phyloP scores from a whole-genome alignment of 2,888 invertebrate species.

The Chaetogeoica ovagalla region DNA sequence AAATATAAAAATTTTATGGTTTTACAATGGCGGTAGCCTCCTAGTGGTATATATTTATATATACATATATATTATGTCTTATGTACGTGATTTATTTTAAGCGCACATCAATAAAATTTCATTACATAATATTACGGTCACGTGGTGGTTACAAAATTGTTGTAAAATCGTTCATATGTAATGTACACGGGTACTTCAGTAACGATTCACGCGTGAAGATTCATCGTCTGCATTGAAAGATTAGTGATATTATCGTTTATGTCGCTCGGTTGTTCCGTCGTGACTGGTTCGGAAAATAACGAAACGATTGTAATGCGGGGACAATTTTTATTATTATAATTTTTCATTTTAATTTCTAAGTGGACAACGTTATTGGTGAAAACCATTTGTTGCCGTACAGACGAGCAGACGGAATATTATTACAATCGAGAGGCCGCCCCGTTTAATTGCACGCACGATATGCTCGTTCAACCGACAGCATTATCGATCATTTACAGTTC shows the following conservation, averaged over 20 bases:
- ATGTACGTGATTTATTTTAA: no score
- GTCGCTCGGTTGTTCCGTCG: conserved; percentile 14
- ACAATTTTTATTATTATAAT: not conserved
- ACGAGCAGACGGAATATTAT: conserved; percentile 18
- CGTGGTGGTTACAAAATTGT: not conserved
- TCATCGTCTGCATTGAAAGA: not conserved
- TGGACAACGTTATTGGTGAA: not conserved
- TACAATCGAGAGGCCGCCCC: conserved; percentile 14
- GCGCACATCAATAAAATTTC: not conserved
- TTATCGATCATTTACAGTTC: conserved; percentile 14
- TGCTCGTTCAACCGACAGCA: conserved; percentile 4
- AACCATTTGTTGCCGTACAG: conserved; percentile 7
- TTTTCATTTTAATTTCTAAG: not conserved
- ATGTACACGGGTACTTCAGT: not conserved
- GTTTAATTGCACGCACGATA: conserved; percentile 27
- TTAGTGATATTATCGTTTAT: not conserved
- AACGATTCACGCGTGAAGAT: conserved; percentile 3
- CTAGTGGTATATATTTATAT: no score
- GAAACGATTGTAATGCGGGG: not conserved
- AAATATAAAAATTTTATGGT: not conserved
- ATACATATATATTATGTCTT: not conserved
- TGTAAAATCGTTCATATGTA: not conserved
- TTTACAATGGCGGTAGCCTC: not conserved
- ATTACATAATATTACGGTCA: conserved; percentile 6
- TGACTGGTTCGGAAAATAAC: conserved; percentile 29